A percentile compares a stretch with the other conserved stretches of the same genome.
These are phyloP conservation scores for Tetranychus truncatus DNA, from an alignment of 2,888 invertebrate species.

Conservation along the genomic window DNA sequence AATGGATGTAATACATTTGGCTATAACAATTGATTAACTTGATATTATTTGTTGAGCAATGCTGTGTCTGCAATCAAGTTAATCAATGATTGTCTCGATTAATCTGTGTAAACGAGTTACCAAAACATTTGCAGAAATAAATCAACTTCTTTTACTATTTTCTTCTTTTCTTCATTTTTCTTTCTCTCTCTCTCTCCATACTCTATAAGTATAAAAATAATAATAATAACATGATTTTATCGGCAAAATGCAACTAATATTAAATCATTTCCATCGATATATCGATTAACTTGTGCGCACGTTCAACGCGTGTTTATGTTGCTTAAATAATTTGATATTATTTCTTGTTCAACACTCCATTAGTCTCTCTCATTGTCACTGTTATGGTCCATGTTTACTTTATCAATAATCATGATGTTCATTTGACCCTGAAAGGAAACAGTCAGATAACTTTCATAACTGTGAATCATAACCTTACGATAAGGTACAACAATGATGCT, in stretches of 20 bases:
- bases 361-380: not conserved
- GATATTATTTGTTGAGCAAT: not conserved
- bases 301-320: not conserved
- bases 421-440: not conserved
- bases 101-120: constrained; percentile 1
- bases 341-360: not conserved
- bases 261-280: not conserved
- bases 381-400: not conserved
- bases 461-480: too few species aligned
- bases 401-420: not conserved
- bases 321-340: not conserved
- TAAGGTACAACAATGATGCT: too few species aligned
- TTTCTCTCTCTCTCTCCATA: not conserved
- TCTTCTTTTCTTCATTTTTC: not conserved
- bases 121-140: not conserved
- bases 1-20: too few species aligned
- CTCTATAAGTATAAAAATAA: not conserved
- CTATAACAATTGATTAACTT: not conserved
- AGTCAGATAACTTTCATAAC: too few species aligned
- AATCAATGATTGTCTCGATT: not conserved
- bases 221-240: not conserved
- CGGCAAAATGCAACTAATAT: not conserved
- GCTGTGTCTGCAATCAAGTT: not conserved
- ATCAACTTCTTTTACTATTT: not conserved
- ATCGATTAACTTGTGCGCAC: not conserved